These are phyloP conservation scores for Pocota personata DNA, from an alignment of 2,888 invertebrate species.

Conservation along the genomic window DNA sequence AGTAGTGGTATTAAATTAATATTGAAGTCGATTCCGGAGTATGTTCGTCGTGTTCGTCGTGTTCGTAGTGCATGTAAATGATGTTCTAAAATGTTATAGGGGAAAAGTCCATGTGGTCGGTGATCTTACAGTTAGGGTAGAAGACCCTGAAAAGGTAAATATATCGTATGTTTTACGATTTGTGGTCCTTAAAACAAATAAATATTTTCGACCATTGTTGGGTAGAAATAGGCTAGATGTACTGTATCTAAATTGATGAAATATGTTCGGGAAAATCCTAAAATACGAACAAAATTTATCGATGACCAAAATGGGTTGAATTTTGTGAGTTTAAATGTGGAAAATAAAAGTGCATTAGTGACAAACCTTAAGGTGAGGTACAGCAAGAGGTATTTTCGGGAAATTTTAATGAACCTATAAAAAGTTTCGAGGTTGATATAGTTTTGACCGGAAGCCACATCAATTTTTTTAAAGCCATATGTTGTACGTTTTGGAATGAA, in stretches of 20 bases:
- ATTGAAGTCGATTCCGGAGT: neutral
- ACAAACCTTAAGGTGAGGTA: neutral
- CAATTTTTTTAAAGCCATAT: conserved; percentile 8
- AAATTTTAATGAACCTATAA: neutral
- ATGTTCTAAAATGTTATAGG: neutral
- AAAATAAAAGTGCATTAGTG: neutral
- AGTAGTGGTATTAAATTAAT: neutral
- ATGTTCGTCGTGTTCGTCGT: neutral
- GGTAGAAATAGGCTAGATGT: neutral
- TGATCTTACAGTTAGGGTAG: neutral
- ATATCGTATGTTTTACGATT: neutral
- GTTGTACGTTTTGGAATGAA: neutral
- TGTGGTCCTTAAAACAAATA: neutral
- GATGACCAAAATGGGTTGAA: too few relatives aligned
- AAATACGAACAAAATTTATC: too few relatives aligned
- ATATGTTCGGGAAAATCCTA: too few relatives aligned
- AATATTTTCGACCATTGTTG: neutral
- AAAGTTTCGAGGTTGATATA: neutral
- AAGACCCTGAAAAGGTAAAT: neutral
- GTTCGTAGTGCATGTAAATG: neutral
- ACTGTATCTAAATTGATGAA: neutral
- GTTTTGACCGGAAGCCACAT: neutral
- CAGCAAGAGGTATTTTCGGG: neutral
- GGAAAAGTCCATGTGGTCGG: neutral
- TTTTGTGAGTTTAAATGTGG: neutral